A percentile compares a stretch with the other conserved stretches of the same genome.
Evolutionary conservation across 2,888 invertebrate species (phyloP).

Genomic region (Sinodicranocentrus sp.): DNA sequence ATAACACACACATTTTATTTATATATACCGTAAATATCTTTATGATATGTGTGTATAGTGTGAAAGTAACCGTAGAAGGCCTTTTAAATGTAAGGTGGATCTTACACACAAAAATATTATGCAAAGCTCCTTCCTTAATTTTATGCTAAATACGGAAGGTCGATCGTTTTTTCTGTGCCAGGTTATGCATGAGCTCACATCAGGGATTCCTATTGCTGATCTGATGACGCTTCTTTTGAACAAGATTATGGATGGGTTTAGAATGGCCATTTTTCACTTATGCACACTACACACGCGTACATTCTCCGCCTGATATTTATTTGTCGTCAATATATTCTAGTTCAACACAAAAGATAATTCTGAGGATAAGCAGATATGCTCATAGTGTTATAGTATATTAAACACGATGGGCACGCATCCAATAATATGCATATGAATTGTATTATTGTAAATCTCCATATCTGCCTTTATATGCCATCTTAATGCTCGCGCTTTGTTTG

Average conservation of each 20-base stretch:
- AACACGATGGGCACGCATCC: too few relatives aligned
- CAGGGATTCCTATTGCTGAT: slow-evolving; percentile 8
- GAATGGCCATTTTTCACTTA: neutral
- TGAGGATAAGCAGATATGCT: too few relatives aligned
- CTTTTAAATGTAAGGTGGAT: slow-evolving; percentile 27
- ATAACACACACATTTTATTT: neutral
- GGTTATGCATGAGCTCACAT: slow-evolving; percentile 43
- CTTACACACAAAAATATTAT: slow-evolving; percentile 16
- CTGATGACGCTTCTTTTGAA: neutral
- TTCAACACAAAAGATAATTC: too few relatives aligned
- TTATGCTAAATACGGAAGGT: slow-evolving; percentile 62
- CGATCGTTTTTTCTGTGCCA: slow-evolving; percentile 31
- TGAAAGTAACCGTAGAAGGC: slow-evolving; percentile 27
- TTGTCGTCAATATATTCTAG: too few relatives aligned
- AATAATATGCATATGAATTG: too few relatives aligned
- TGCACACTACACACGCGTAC: too few relatives aligned
- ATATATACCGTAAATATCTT: neutral
- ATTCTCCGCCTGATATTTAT: too few relatives aligned
- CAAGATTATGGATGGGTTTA: neutral
- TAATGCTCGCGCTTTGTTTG: slow-evolving; percentile 21
- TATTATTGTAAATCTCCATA: too few relatives aligned
- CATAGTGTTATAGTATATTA: too few relatives aligned
- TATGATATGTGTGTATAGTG: neutral
- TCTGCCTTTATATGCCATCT: too few relatives aligned
- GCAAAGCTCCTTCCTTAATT: slow-evolving; percentile 46